These are phyloP conservation scores for Tapera naevia DNA, from an alignment of 2,797 vertebrate genomes.

Conservation along the genomic window DNA sequence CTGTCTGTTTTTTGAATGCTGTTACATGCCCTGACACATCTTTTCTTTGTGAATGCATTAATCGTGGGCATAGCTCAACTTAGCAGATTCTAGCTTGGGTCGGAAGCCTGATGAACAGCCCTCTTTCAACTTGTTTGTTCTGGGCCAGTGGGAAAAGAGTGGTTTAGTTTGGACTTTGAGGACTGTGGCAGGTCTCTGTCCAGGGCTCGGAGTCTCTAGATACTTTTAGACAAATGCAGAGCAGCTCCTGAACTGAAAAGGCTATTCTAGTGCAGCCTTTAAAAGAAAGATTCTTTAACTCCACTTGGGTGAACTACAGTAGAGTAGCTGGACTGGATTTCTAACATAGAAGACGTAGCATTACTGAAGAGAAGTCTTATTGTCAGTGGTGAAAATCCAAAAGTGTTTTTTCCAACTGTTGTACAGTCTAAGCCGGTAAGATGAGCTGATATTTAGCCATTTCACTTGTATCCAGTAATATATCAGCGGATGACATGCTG, in stretches of 20 bases:
- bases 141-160: not conserved
- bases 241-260: not conserved
- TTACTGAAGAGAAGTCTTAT: not conserved
- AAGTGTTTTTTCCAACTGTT: not conserved
- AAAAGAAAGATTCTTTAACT: not conserved
- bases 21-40: not conserved
- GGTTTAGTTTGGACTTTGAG: not conserved
- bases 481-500: conserved; percentile 96
- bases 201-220: not conserved
- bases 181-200: not conserved
- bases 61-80: not conserved
- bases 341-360: rapidly evolving
- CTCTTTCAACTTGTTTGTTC: not conserved
- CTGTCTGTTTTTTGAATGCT: not conserved
- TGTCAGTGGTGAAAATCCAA: not conserved
- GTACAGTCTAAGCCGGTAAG: not conserved
- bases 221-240: not conserved
- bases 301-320: not conserved
- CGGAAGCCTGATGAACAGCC: not conserved
- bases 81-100: not conserved
- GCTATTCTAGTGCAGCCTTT: not conserved
- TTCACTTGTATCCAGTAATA: conserved; percentile 83
- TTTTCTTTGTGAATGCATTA: not conserved
- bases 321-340: not conserved
- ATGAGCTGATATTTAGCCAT: conserved; percentile 12